Conservation (phyloP, 2,888 invertebrate genomes). For the Lamellibrachia columna region DNA sequence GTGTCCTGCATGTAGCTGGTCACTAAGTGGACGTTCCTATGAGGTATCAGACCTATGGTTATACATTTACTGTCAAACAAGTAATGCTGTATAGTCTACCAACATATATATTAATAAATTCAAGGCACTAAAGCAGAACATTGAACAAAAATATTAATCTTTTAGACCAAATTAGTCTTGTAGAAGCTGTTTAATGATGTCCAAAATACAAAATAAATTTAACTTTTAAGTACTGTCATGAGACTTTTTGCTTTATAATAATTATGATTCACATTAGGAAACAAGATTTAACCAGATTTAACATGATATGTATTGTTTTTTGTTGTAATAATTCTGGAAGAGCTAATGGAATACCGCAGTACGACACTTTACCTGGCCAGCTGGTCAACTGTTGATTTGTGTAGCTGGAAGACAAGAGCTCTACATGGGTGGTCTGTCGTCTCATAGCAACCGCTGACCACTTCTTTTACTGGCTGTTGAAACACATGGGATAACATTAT, state of each 20-base stretch:
- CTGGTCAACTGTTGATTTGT: conserved; percentile 43
- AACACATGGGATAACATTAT: not conserved
- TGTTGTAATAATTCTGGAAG: not conserved
- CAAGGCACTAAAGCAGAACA: too few species aligned
- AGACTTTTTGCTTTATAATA: too few species aligned
- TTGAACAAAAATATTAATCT: too few species aligned
- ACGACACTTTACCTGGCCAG: conserved; percentile 44
- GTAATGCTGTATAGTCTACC: not conserved
- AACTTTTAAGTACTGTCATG: too few species aligned
- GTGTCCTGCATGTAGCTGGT: conserved; percentile 66
- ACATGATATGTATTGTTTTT: too few species aligned
- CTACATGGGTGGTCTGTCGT: conserved; percentile 73
- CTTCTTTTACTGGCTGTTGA: conserved; percentile 7
- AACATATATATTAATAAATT: not conserved
- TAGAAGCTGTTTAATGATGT: too few species aligned
- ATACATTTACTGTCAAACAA: not conserved
- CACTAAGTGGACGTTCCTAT: conserved; percentile 28
- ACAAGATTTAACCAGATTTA: too few species aligned
- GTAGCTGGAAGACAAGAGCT: conserved; percentile 77
- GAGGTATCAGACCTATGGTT: not conserved
- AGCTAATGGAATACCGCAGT: not conserved
- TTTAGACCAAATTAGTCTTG: too few species aligned
- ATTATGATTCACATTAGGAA: too few species aligned
- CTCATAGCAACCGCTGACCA: conserved; percentile 64
- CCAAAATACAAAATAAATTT: too few species aligned